These are phyloP conservation scores for Agrypnia vestita DNA, from an alignment of 1,140 invertebrate species.

Conservation along the genomic window DNA sequence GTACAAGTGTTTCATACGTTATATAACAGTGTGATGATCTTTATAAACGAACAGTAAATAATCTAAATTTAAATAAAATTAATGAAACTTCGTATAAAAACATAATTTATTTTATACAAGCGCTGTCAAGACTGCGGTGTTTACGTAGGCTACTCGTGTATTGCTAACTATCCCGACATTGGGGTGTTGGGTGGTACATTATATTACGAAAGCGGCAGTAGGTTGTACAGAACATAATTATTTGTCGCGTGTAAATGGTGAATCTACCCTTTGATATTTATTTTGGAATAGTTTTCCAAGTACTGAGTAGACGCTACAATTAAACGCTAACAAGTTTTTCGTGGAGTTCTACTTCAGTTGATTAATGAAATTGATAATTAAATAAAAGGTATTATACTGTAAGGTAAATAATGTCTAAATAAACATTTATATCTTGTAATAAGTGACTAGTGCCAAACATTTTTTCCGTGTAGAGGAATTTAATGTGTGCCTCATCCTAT, in stretches of 20 bases:
- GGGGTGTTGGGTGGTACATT: constrained; percentile 40
- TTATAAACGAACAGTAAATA: constrained; percentile 53
- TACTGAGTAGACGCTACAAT: constrained; percentile 43
- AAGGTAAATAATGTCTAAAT: background rate
- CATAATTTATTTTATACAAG: constrained; percentile 43
- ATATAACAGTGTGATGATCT: constrained; percentile 29
- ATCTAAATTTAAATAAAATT: constrained; percentile 61
- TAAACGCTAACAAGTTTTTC: constrained; percentile 41
- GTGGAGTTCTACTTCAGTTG: too few species aligned
- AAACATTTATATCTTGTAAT: background rate
- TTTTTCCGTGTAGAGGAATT: constrained; percentile 54
- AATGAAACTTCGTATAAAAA: too few species aligned
- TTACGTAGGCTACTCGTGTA: constrained; percentile 19
- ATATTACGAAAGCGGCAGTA: constrained; percentile 33
- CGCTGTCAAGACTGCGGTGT: constrained; percentile 58
- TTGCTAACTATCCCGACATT: constrained; percentile 13
- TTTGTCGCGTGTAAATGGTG: constrained; percentile 55
- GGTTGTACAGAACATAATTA: constrained; percentile 39
- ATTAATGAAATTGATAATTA: too few species aligned
- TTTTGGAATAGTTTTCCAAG: too few species aligned
- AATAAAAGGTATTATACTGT: too few species aligned
- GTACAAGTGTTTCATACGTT: constrained; percentile 51
- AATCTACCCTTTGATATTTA: too few species aligned
- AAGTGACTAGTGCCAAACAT: constrained; percentile 50
- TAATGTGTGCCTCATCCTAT: constrained; percentile 51